Conservation (phyloP, 2,797 vertebrate species). For the Chiloscyllium punctatum region DNA sequence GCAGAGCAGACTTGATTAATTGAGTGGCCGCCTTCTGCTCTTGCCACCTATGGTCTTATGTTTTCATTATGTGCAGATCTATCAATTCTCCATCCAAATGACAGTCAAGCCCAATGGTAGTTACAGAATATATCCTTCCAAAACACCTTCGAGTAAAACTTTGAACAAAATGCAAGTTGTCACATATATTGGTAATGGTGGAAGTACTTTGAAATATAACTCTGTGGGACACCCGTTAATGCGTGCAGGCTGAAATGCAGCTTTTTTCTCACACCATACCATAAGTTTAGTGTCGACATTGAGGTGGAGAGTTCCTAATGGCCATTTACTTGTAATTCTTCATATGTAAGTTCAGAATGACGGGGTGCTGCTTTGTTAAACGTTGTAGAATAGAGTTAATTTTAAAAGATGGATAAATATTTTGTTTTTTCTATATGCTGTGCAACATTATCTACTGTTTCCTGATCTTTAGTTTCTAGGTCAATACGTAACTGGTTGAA, state of each 20-base stretch:
- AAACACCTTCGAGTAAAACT: background rate
- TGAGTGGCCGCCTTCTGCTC: too few species aligned
- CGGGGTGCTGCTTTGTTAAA: background rate
- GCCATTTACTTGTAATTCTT: background rate
- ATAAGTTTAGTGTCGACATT: background rate
- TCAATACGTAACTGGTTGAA: background rate
- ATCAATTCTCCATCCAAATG: background rate
- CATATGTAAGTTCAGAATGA: background rate
- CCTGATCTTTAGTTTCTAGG: background rate
- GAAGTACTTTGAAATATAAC: background rate
- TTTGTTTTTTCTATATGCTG: background rate
- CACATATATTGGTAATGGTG: background rate
- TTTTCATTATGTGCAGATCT: background rate
- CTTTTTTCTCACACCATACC: background rate
- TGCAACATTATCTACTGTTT: too few species aligned
- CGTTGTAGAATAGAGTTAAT: background rate
- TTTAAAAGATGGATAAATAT: background rate
- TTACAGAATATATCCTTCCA: background rate
- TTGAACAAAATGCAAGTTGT: background rate
- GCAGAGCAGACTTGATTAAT: too few species aligned
- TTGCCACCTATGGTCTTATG: too few species aligned
- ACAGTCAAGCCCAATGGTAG: background rate
- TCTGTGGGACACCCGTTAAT: too few species aligned
- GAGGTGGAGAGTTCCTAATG: background rate
- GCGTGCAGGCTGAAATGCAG: too few species aligned